phyloP scores from a whole-genome alignment of 2,113 vertebrate genomes.

The Siniperca chuatsi region DNA sequence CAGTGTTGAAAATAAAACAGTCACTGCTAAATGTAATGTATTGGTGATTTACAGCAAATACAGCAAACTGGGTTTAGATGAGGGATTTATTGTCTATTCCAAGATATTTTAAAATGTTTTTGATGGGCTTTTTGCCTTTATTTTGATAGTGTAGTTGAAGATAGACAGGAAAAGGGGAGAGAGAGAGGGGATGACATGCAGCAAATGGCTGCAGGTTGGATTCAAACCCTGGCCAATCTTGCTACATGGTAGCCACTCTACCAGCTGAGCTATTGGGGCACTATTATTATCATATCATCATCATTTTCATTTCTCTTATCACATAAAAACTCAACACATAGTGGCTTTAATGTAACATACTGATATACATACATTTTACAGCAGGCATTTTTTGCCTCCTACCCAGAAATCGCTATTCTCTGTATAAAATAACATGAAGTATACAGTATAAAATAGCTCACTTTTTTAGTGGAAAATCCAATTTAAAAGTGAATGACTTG shows the following conservation, averaged over 20 bases:
- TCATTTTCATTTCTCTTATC: neutral
- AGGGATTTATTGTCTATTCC: conserved; percentile 5
- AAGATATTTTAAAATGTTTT: neutral
- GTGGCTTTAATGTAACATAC: neutral
- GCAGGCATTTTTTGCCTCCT: neutral
- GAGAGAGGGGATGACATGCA: too few relatives aligned
- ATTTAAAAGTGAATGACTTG: conserved; percentile 1
- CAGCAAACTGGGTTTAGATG: neutral
- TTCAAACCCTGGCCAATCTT: too few relatives aligned
- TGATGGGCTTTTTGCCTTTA: too few relatives aligned
- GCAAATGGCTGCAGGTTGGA: too few relatives aligned
- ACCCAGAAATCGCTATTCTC: neutral
- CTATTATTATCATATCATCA: neutral
- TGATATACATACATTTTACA: neutral
- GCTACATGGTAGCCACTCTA: too few relatives aligned
- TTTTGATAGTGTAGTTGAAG: too few relatives aligned
- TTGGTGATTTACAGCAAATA: neutral
- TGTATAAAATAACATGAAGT: neutral
- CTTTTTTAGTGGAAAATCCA: neutral
- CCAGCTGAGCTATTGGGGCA: too few relatives aligned
- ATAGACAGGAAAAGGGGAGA: too few relatives aligned
- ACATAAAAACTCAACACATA: neutral
- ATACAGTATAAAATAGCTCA: neutral
- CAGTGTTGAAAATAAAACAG: conserved; percentile 22
- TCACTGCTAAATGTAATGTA: neutral